Base-by-base conservation (phyloP, 2,888 invertebrate species). In the Sarcophaga rosellei region DNA sequence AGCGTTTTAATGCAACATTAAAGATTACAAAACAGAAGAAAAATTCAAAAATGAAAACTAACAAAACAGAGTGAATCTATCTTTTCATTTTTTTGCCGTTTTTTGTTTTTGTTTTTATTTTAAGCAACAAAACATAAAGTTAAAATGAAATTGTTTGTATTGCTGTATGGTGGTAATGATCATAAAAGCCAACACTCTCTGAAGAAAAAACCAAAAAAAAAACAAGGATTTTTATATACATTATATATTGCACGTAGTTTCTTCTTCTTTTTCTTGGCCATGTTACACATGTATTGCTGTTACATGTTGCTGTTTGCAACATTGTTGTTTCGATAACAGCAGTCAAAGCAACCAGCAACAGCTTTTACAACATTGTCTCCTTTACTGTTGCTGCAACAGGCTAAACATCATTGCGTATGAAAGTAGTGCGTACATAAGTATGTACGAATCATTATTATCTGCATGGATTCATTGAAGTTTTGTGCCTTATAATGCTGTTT, bases 271-370 rank as follows among this genome's bases (percentile, higher is more conserved):
- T 6, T 21, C 69, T 23, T 23, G 53, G 8, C 59, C 69, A 69
- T 83, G 82, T 76, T 82, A 80, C 80, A 80, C 76, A 76, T 80
- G 82, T 79, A 82, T 75, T 62, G 61, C 62, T 82, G 70, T 78
- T 65, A 78, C 69, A 70, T 78, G 63, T 70, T 75, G 81, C 74
- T 62, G 70, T 69, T 72, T 83, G 86, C 83, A 86, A 86, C 86
- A 84, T 81, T 86, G 77, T 86, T 84, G 86, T 69, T 35, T 44
- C 20, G 47, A 74, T 77, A 77, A 66, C 77, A 86, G 62, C 65
- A 81, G 72, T 47, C 57, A 66, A 17, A 72, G 65, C 11, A 45
- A 20, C 4, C 53, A 11, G 25, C n/a, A 35, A 68, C 66, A 76
- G 44, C 53, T 77, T 82, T 21, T 45, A 59, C 25, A 21, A 17